Evolutionary conservation across 1,140 invertebrate genomes (phyloP).

Genomic region (Lepeophtheirus salmonis): DNA sequence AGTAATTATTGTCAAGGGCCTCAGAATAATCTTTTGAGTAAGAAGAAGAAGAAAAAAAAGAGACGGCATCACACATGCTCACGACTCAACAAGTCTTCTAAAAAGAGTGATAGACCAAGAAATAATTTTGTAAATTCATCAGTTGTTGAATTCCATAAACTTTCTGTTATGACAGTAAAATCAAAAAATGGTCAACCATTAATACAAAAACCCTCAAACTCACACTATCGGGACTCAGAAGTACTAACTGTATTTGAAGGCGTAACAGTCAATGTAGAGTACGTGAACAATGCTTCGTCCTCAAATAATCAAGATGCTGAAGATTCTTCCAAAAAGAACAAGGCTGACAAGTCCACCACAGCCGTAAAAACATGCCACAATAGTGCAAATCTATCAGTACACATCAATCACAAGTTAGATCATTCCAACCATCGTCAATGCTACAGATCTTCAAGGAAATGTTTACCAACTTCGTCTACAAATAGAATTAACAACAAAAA

Average conservation of each 20-base stretch:
- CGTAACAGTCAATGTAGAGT: conserved; percentile 24
- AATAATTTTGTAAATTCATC: not conserved
- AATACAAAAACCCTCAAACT: not conserved
- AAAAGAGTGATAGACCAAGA: not conserved
- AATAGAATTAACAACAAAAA: not conserved
- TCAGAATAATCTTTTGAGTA: not conserved
- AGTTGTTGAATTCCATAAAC: not conserved
- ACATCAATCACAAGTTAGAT: not conserved
- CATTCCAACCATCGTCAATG: not conserved
- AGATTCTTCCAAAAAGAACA: not conserved
- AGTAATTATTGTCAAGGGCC: not conserved
- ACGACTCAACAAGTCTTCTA: not conserved
- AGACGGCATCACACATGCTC: not conserved
- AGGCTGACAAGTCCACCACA: not conserved
- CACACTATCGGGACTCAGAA: not conserved
- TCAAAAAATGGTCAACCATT: not conserved
- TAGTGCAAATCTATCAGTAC: not conserved
- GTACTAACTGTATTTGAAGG: conserved; percentile 21
- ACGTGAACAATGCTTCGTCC: conserved; percentile 18
- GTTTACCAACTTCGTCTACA: not conserved
- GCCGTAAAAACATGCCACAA: too few species aligned
- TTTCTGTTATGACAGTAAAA: not conserved
- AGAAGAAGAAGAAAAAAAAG: not conserved
- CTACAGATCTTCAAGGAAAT: not conserved
- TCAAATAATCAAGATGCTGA: too few species aligned